Evolutionary conservation across 1,140 invertebrate genomes (phyloP).

Genomic region (Oryctes rhinoceros): DNA sequence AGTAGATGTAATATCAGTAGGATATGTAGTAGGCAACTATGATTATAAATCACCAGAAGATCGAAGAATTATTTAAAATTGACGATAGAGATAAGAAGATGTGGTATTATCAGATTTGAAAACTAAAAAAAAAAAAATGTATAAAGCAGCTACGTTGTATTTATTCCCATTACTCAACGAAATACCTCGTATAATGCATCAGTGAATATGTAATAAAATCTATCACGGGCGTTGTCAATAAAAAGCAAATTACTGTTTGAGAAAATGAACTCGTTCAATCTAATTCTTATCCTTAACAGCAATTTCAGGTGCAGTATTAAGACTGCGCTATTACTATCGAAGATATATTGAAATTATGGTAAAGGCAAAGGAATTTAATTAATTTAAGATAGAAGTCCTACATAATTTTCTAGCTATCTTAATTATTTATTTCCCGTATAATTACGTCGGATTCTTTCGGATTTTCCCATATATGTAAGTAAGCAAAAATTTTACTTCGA

Average conservation of each 20-base stretch:
- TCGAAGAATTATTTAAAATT: no score
- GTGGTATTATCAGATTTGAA: no score
- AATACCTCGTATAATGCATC: not conserved
- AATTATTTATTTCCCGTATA: not conserved
- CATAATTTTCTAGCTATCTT: not conserved
- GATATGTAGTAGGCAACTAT: no score
- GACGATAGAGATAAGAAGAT: no score
- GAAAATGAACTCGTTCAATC: constrained; percentile 8
- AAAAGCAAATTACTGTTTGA: not conserved
- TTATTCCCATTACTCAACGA: not conserved
- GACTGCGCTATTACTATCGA: not conserved
- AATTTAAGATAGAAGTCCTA: not conserved
- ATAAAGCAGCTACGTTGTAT: no score
- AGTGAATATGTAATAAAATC: not conserved
- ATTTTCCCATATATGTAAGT: not conserved
- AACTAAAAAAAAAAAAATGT: no score
- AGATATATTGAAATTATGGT: not conserved
- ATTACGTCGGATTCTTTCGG: not conserved
- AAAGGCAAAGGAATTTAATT: not conserved
- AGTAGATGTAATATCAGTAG: no score
- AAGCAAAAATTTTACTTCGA: not conserved
- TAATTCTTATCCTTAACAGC: not conserved
- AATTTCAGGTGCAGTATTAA: constrained; percentile 2
- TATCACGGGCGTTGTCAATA: not conserved
- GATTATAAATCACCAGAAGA: no score